Percentiles rank a stretch among this genome's conserved stretches.
Evolutionary conservation across 2,888 invertebrate species (phyloP).

Genomic region (Electrophaes corylata): DNA sequence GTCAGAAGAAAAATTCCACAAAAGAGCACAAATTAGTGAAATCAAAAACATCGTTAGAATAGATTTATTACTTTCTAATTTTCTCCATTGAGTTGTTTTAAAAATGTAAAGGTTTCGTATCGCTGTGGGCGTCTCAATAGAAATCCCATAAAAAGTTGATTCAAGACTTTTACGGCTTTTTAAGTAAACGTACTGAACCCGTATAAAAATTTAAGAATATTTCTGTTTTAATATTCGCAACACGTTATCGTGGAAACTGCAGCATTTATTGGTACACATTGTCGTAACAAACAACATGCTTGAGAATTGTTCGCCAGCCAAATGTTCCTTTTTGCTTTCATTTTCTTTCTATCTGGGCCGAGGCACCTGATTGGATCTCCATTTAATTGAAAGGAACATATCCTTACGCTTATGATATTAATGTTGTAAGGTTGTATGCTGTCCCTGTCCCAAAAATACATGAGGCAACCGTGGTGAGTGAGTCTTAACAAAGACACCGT

Average conservation of each 20-base stretch:
- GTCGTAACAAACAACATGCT: conserved; percentile 40
- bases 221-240: conserved; percentile 47
- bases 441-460: no score
- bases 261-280: conserved; percentile 60
- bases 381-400: not conserved
- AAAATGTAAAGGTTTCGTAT: not conserved
- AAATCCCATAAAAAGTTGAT: conserved; percentile 11
- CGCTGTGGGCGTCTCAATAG: conserved; percentile 2
- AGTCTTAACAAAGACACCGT: no score
- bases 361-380: conserved; percentile 10
- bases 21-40: not conserved
- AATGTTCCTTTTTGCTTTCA: conserved; percentile 30
- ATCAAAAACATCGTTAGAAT: not conserved
- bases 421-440: no score
- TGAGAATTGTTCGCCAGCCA: conserved; percentile 34
- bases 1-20: not conserved
- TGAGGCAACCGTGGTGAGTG: no score
- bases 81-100: not conserved
- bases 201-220: conserved; percentile 26
- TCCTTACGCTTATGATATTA: no score
- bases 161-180: conserved; percentile 14
- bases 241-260: conserved; percentile 51
- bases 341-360: conserved; percentile 5
- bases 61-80: not conserved
- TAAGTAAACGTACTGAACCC: conserved; percentile 32